Evolutionary conservation across 1,140 invertebrate species (phyloP), one percentile per base, ranked within the genome.

Genomic region (Steinernema feltiae): DNA sequence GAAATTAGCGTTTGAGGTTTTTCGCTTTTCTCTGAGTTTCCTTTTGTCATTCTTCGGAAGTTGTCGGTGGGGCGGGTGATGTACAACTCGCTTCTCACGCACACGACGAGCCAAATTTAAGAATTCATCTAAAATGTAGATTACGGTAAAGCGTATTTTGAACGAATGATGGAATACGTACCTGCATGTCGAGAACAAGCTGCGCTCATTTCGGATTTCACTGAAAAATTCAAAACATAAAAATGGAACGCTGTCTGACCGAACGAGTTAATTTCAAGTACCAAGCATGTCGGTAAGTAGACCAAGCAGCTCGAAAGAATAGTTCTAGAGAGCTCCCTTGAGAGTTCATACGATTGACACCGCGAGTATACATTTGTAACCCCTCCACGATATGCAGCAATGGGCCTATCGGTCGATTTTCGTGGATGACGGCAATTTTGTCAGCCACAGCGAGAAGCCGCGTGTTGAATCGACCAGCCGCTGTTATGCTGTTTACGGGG

Each of bases 131-230:
- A 27, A 63, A 63, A 41, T 18, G 35, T 41, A 7, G 18, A 7
- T 41, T 18, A 7, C 35, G 18, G 7, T 41, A 41, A 18, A 41
- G 35, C 35, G 35, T 15, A 21, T 63, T 17, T 3, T 15, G 24
- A 63, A 27, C 24, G 53, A 27, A 27, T 3, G 24, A 27, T 63
- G 53, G 24, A 41, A 41, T 27, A 12, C 53, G 7, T 63, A 63
- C 53, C 53, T 63, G 53, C 53, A 21, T 63, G 53, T 63, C 53
- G 15, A 7, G 53, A 63, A 27, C 53, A 63, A 63, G 53, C 53
- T 3, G 53, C 53, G 24, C 53, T 63, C 53, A 63, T 63, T 63
- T 63, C 53, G 12, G 15, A 27, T 15, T 15, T 63, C 53, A 27
- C 53, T 63, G 24, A 63, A 63, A 63, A 63, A 63, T n/a, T 63